Conservation (phyloP, 2,113 vertebrate species). For the Syngnathus typhle region DNA sequence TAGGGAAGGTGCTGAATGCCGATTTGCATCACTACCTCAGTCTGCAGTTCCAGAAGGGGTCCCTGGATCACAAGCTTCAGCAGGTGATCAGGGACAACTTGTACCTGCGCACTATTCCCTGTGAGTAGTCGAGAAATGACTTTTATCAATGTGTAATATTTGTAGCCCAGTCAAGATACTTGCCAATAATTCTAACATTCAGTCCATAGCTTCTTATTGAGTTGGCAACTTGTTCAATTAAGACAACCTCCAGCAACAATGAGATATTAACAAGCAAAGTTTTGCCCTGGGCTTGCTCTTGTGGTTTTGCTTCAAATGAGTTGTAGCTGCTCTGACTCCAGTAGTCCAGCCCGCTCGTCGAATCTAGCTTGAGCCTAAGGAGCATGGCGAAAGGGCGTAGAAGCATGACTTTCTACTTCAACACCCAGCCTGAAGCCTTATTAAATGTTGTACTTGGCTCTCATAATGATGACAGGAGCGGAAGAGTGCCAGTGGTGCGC, state of each 20-base stretch:
- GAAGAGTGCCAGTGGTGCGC: slow-evolving; percentile 20
- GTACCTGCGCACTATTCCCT: slow-evolving; percentile 96
- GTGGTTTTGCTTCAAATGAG: not conserved
- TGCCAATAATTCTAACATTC: not conserved
- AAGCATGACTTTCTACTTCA: slow-evolving; percentile 29
- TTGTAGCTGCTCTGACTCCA: slow-evolving; percentile 20
- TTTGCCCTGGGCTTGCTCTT: not conserved
- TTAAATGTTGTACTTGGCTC: slow-evolving; percentile 27
- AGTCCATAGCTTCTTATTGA: not conserved
- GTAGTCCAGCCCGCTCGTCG: slow-evolving; percentile 14
- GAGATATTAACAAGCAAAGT: not conserved
- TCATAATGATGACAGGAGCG: slow-evolving; percentile 27
- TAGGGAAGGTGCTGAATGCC: slow-evolving; percentile 96
- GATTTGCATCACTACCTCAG: slow-evolving; percentile 97
- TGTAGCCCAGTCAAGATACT: not conserved
- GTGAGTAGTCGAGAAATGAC: slow-evolving; percentile 73
- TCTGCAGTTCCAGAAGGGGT: slow-evolving; percentile 98
- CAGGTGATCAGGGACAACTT: slow-evolving; percentile 99
- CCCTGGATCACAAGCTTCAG: slow-evolving; percentile 96
- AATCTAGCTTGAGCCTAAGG: slow-evolving; percentile 1
- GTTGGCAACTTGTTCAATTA: not conserved
- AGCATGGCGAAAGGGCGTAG: slow-evolving; percentile 5
- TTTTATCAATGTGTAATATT: not conserved
- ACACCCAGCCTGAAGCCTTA: slow-evolving; percentile 31
- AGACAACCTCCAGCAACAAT: not conserved